Percentiles rank a stretch among this genome's conserved stretches.
phyloP scores from a whole-genome alignment of 2,113 vertebrate species.

The Pelmatolapia mariae region DNA sequence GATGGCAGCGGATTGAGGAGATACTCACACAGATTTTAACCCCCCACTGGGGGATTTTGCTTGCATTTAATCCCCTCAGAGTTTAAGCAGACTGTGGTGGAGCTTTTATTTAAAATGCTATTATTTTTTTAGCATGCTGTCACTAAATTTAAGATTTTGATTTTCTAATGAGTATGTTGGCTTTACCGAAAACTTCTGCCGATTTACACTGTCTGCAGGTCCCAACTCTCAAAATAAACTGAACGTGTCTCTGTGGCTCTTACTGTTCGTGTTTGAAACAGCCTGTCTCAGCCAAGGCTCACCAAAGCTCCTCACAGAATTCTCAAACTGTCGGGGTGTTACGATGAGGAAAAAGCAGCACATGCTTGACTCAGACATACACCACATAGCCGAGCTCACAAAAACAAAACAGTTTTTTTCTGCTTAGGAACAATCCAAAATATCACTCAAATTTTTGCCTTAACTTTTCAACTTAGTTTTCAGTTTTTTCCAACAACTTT shows the following conservation, averaged over 20 bases:
- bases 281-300: background rate
- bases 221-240: background rate
- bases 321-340: background rate
- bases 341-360: background rate
- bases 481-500: background rate
- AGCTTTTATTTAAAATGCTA: background rate
- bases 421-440: background rate
- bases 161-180: background rate
- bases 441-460: background rate
- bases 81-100: conserved; percentile 16
- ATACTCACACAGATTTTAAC: conserved; percentile 35
- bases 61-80: conserved; percentile 12
- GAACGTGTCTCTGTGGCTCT: background rate
- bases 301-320: background rate
- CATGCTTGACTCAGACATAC: background rate
- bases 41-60: background rate
- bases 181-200: background rate
- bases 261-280: background rate
- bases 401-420: background rate
- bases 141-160: background rate
- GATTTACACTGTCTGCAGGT: background rate
- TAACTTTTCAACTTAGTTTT: background rate
- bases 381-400: background rate
- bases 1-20: background rate
- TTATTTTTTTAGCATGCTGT: background rate